Base-by-base conservation (phyloP, 2,888 invertebrate species). In the Drosophila quinaria region DNA sequence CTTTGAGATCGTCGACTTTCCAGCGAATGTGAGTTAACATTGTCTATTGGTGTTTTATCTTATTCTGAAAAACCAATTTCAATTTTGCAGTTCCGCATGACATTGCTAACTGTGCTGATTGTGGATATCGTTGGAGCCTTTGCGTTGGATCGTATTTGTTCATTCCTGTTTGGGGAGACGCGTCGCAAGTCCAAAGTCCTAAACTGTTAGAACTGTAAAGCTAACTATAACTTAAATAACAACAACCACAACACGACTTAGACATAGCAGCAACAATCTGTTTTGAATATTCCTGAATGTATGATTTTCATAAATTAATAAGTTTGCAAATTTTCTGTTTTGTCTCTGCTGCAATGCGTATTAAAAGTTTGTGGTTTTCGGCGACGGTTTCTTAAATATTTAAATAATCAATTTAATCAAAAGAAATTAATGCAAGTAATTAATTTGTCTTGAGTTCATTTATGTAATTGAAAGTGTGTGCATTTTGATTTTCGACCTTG, bases 1-100 rank as follows among this genome's bases (percentile, higher is more conserved):
- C 92, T 98, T 99, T 94, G 98, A 99, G 94, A 97, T 99, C 75
- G 97, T 99, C 9, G 96, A 97, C 90, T 97, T 99, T 93, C 98
- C 98, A 50, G 93, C 95, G 17, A 97, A 98, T 92, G 98, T 98
- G 93, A 95, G 95, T 59, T n/a, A 1, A 13, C 9, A 17, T 49
- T 25, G 15, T 8, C 1, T 44, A n/a, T 1, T 37, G 25, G 19
- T 17, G 6, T 39, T 13, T 1, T 13, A 17, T 1, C 5, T 39
- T 33, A 55, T 17, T 13, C 8, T 56, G 47, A 17, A 22, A 56
- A 88, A 92, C 91, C 15, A 1, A 17, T 49, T 5, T 5, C 9
- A 56, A 46, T 17, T 22, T 22, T 67, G 81, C 95, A 99, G 99
- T 98, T 98, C 92, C 98, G 98, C 80, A 94, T 95, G 80, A 96